Conservation (phyloP, 1,140 invertebrate genomes). For the Calephelis nemesis region DNA sequence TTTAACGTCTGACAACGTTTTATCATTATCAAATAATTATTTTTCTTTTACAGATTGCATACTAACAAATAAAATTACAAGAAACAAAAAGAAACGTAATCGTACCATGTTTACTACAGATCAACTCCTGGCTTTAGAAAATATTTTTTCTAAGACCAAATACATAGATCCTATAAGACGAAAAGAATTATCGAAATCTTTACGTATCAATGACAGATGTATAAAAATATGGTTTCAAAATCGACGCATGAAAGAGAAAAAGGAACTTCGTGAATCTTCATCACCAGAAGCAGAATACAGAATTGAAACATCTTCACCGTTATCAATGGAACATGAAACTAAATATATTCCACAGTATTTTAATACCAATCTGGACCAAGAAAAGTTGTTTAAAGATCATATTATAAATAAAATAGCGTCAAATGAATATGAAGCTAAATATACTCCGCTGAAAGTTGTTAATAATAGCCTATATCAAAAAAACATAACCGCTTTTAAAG, state of each 20-base stretch:
- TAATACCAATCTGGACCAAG: neutral
- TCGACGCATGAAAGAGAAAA: slow-evolving; percentile 62
- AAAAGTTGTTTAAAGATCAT: neutral
- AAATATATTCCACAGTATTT: neutral
- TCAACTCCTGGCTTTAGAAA: slow-evolving; percentile 51
- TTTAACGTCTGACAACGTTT: no score
- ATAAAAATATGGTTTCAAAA: slow-evolving; percentile 69
- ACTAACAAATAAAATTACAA: slow-evolving; percentile 39
- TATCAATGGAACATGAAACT: neutral
- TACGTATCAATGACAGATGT: slow-evolving; percentile 49
- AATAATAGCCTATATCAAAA: neutral
- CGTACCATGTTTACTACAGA: slow-evolving; percentile 59
- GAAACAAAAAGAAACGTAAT: slow-evolving; percentile 49
- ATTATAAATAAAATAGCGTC: neutral
- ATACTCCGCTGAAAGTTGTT: neutral
- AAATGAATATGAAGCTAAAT: neutral
- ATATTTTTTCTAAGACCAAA: slow-evolving; percentile 35
- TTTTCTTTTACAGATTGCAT: neutral
- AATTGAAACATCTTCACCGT: neutral
- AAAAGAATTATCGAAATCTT: slow-evolving; percentile 39
- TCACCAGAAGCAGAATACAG: neutral
- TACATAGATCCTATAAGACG: slow-evolving; percentile 46
- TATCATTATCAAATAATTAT: neutral
- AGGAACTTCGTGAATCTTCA: slow-evolving; percentile 25
- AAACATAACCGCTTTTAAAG: no score